These are phyloP conservation scores for Malthinus seriepunctatus DNA, from an alignment of 2,888 invertebrate species.

Conservation along the genomic window DNA sequence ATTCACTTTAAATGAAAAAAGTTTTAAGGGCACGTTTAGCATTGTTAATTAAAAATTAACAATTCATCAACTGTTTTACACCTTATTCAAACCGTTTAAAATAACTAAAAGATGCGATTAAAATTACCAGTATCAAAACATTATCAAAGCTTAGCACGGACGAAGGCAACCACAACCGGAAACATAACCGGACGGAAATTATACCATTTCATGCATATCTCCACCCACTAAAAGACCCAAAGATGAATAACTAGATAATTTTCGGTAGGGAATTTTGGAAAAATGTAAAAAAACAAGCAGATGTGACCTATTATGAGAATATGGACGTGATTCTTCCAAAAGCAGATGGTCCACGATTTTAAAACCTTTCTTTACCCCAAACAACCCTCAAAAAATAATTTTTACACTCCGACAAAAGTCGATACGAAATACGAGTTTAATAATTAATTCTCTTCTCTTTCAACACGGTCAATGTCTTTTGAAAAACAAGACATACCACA, in stretches of 20 bases:
- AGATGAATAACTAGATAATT: background rate
- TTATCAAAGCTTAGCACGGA: slow-evolving; percentile 1
- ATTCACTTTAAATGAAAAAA: background rate
- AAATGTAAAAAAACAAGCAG: too few species aligned
- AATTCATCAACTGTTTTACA: too few species aligned
- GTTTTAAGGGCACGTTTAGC: background rate
- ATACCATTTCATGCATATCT: slow-evolving; percentile 37
- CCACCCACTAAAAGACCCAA: slow-evolving; percentile 27
- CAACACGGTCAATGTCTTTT: too few species aligned
- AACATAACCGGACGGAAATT: slow-evolving; percentile 35
- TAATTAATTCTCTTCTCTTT: too few species aligned
- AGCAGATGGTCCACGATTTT: slow-evolving; percentile 29
- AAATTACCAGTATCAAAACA: background rate
- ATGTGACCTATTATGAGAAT: too few species aligned
- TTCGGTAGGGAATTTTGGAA: too few species aligned
- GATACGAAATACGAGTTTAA: too few species aligned
- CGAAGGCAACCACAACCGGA: slow-evolving; percentile 9
- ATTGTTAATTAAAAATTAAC: background rate
- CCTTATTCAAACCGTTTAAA: background rate
- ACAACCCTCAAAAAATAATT: too few species aligned
- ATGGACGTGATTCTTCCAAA: slow-evolving; percentile 22
- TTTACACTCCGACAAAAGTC: too few species aligned
- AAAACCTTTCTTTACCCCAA: slow-evolving; percentile 19
- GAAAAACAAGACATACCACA: too few species aligned
- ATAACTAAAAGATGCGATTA: slow-evolving; percentile 2